Percentiles rank a stretch among this genome's conserved stretches.
Conservation (phyloP, 35 echinoderm and acorn worm genomes). For the Heliocidaris tuberculata region DNA sequence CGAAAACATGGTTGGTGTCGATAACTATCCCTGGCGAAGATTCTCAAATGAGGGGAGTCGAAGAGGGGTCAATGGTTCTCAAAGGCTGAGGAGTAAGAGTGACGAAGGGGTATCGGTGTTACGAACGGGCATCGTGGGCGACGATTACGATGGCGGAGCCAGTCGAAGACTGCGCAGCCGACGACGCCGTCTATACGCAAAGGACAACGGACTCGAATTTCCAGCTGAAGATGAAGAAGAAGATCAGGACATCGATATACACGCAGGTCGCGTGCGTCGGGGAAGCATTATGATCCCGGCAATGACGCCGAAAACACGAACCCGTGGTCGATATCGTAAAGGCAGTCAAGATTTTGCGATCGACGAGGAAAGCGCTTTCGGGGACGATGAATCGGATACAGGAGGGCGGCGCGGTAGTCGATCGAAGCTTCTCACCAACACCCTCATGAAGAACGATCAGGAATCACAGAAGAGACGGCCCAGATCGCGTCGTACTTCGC, state of each 20-base stretch:
- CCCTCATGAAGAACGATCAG: background rate
- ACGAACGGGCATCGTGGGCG: background rate
- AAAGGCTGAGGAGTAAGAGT: background rate
- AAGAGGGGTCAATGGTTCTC: background rate
- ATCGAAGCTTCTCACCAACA: background rate
- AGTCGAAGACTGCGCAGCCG: conserved; percentile 27
- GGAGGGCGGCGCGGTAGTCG: background rate
- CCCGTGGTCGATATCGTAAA: background rate
- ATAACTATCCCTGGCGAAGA: background rate
- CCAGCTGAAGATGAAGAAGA: background rate
- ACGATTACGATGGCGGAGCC: background rate
- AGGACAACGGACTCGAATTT: background rate
- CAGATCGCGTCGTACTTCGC: conserved; percentile 27
- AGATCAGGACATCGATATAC: background rate
- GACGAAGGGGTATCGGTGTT: background rate
- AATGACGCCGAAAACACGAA: background rate
- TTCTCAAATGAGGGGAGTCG: background rate
- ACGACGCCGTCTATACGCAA: background rate
- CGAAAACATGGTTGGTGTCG: background rate
- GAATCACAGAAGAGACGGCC: background rate
- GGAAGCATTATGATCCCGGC: conserved; percentile 47
- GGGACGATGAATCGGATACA: background rate
- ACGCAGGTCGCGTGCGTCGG: conserved; percentile 26
- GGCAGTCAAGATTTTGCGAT: background rate
- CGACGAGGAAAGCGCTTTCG: background rate